Conservation (phyloP, 2,888 invertebrate genomes). For the Nemotelus pantherinus region DNA sequence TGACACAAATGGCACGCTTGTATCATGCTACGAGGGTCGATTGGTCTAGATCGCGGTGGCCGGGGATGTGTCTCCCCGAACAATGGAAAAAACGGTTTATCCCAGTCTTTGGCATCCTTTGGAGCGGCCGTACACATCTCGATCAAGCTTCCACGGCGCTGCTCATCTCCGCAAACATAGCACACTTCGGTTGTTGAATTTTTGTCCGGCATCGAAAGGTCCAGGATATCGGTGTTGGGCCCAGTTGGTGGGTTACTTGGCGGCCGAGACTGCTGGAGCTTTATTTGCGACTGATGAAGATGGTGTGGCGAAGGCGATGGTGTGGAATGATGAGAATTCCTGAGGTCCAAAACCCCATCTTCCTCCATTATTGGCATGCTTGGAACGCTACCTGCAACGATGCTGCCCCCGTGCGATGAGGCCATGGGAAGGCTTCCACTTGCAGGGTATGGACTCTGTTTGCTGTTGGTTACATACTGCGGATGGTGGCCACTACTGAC, state of each 20-base stretch:
- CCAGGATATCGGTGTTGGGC: constrained; percentile 75
- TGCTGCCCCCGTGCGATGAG: constrained; percentile 50
- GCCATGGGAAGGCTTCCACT: constrained; percentile 54
- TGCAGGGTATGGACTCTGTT: constrained; percentile 60
- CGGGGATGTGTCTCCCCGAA: constrained; percentile 83
- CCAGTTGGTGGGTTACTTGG: constrained; percentile 43
- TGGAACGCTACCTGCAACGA: background rate
- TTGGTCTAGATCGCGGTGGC: constrained; percentile 85
- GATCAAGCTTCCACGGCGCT: constrained; percentile 81
- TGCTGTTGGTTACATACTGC: constrained; percentile 55
- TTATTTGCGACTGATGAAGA: constrained; percentile 49
- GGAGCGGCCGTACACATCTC: constrained; percentile 73
- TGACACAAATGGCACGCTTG: constrained; percentile 87
- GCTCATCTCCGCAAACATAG: constrained; percentile 91
- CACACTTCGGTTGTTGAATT: constrained; percentile 90
- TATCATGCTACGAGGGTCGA: constrained; percentile 81
- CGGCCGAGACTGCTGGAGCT: constrained; percentile 26
- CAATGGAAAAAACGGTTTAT: constrained; percentile 77
- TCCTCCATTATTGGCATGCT: constrained; percentile 52
- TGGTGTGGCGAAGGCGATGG: constrained; percentile 53
- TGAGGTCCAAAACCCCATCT: constrained; percentile 64
- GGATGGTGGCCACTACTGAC: constrained; percentile 48
- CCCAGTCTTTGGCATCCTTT: constrained; percentile 65
- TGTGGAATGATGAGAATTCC: constrained; percentile 62
- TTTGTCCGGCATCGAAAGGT: constrained; percentile 92